These are phyloP conservation scores for Ifrita kowaldi DNA, from an alignment of 2,113 vertebrate genomes.

Conservation along the genomic window DNA sequence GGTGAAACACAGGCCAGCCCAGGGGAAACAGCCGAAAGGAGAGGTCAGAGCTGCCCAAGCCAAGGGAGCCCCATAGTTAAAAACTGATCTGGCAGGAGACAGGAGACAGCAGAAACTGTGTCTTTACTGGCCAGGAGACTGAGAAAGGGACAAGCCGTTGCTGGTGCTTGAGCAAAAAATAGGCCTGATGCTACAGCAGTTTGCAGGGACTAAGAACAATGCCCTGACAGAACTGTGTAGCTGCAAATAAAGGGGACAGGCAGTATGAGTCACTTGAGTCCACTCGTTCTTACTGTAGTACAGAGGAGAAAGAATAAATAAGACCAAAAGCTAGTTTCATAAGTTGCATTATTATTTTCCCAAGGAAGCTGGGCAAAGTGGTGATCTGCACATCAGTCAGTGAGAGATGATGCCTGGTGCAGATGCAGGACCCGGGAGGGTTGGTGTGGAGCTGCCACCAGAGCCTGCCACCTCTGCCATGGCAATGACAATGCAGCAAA, in stretches of 20 bases:
- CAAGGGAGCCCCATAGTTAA: rapidly evolving
- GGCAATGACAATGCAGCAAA: rapidly evolving
- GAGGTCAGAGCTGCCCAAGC: not conserved
- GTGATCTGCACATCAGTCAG: not conserved
- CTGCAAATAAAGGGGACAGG: not conserved
- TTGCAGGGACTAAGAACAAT: not conserved
- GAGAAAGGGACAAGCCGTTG: not conserved
- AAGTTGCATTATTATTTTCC: not conserved
- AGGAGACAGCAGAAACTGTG: not conserved
- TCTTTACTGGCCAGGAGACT: not conserved
- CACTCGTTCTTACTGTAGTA: not conserved
- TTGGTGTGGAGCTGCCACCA: not conserved
- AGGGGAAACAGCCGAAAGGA: not conserved
- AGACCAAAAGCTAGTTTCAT: not conserved
- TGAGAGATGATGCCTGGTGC: rapidly evolving
- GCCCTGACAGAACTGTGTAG: not conserved
- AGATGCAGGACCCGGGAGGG: rapidly evolving
- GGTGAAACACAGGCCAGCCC: not conserved
- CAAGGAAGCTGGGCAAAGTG: not conserved
- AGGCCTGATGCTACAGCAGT: not conserved
- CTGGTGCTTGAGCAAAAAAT: not conserved
- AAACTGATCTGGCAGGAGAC: not conserved
- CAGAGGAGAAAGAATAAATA: not conserved
- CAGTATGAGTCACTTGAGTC: not conserved
- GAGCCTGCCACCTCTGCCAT: not conserved